These are phyloP conservation scores for Cephus sareptanus DNA, from an alignment of 2,888 invertebrate genomes.

Conservation along the genomic window DNA sequence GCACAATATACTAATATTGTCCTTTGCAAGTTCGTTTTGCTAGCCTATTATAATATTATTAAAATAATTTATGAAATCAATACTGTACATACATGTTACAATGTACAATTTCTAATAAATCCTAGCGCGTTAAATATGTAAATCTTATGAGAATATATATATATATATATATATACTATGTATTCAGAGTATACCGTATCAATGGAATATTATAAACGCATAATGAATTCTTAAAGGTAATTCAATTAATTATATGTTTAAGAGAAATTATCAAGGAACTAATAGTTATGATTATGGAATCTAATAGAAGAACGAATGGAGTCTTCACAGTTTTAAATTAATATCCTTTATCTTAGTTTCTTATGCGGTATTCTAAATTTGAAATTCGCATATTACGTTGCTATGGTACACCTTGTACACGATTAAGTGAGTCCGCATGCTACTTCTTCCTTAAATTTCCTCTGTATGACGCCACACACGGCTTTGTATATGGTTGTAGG, in stretches of 20 bases:
- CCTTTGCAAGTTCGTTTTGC: slow-evolving; percentile 28
- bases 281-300: neutral
- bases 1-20: slow-evolving; percentile 33
- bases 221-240: neutral
- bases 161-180: slow-evolving; percentile 5
- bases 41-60: slow-evolving; percentile 33
- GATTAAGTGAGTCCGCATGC: neutral
- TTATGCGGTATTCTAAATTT: neutral
- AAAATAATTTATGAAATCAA: slow-evolving; percentile 48
- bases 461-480: neutral
- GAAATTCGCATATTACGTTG: neutral
- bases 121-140: neutral
- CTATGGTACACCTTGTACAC: neutral
- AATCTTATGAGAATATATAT: slow-evolving; percentile 10
- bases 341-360: neutral
- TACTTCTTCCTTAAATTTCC: neutral
- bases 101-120: slow-evolving; percentile 19
- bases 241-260: neutral
- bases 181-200: neutral
- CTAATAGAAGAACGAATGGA: neutral
- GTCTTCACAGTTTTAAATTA: neutral
- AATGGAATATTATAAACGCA: neutral
- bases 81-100: slow-evolving; percentile 43
- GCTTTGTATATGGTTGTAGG: neutral
- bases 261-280: neutral